phyloP scores from a whole-genome alignment of 2,888 invertebrate genomes.

The Linyphia triangularis region DNA sequence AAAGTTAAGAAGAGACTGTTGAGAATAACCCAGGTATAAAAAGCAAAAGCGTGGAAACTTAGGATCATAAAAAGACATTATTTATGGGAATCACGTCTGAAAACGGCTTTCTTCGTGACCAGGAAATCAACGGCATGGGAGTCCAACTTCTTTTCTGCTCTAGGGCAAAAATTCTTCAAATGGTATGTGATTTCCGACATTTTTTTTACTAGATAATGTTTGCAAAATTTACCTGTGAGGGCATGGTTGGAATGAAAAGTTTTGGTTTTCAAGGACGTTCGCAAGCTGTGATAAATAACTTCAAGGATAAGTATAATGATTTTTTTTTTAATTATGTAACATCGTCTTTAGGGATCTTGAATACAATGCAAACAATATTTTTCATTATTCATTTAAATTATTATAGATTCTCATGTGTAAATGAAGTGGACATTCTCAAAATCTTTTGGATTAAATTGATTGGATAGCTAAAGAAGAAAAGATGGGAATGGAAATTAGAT shows the following conservation, averaged over 20 bases:
- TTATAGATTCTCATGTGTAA: too few species aligned
- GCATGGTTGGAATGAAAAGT: background rate
- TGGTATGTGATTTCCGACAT: slow-evolving; percentile 20
- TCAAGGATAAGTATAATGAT: background rate
- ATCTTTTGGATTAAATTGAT: too few species aligned
- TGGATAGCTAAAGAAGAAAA: too few species aligned
- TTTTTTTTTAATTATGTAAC: too few species aligned
- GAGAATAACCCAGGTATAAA: background rate
- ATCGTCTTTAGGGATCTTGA: too few species aligned
- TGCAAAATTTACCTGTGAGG: background rate
- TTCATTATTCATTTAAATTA: too few species aligned
- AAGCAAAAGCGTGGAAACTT: slow-evolving; percentile 33
- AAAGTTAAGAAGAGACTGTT: background rate
- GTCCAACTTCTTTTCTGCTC: slow-evolving; percentile 30
- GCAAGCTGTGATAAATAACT: background rate
- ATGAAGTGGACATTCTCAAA: too few species aligned
- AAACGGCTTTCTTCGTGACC: slow-evolving; percentile 58
- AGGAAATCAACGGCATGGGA: slow-evolving; percentile 59
- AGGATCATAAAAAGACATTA: background rate
- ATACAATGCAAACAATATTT: too few species aligned
- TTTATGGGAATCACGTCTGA: slow-evolving; percentile 59
- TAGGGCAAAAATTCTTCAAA: slow-evolving; percentile 51
- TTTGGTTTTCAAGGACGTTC: background rate
- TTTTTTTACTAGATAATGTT: background rate
- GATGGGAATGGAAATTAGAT: too few species aligned